Conservation (phyloP, 2,888 invertebrate genomes). For the Punctoribates punctum region DNA sequence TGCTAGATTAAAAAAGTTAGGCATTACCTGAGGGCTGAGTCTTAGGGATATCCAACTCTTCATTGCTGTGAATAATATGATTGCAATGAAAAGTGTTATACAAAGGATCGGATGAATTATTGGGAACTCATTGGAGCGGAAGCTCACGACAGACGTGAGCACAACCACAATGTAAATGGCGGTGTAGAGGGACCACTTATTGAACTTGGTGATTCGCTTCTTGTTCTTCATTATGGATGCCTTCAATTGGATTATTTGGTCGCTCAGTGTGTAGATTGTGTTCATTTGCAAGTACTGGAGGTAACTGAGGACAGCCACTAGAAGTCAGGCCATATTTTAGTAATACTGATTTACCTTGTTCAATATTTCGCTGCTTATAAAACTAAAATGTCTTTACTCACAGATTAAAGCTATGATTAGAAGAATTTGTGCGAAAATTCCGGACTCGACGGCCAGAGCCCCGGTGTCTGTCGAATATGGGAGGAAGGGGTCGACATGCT, state of each 20-base stretch:
- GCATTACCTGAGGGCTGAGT: background rate
- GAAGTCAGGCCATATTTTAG: background rate
- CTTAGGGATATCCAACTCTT: constrained; percentile 9
- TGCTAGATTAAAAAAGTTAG: too few species aligned
- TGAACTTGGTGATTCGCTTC: background rate
- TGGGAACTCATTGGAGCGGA: constrained; percentile 14
- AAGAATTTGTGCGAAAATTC: background rate
- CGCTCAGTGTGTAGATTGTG: constrained; percentile 11
- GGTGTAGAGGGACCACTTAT: background rate
- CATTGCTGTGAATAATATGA: background rate
- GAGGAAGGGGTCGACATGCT: background rate
- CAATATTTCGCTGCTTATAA: background rate
- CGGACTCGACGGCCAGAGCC: background rate
- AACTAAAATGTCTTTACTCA: background rate
- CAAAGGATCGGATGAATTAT: constrained; percentile 7
- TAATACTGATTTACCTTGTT: too few species aligned
- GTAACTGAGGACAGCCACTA: background rate
- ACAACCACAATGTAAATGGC: constrained; percentile 8
- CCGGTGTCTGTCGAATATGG: constrained; percentile 14
- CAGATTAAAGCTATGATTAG: constrained; percentile 9
- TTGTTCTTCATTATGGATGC: background rate
- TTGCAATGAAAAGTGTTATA: background rate
- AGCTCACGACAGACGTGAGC: background rate
- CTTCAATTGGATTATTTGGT: constrained; percentile 21
- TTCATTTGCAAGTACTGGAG: constrained; percentile 13